phyloP scores from a whole-genome alignment of 2,797 vertebrate genomes.

The Poeciliopsis paucimaculata region DNA sequence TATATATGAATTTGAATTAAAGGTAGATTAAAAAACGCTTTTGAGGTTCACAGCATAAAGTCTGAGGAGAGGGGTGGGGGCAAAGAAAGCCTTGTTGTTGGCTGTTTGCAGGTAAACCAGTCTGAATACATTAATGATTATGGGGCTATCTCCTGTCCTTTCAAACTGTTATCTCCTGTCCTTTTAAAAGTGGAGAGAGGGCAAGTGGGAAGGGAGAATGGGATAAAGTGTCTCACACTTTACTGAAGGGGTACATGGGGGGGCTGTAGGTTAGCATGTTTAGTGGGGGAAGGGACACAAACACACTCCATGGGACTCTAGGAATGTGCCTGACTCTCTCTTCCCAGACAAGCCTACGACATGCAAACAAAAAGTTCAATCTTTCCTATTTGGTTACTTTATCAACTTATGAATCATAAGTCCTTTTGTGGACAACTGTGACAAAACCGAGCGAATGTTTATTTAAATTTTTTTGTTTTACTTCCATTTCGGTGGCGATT shows the following conservation, averaged over 20 bases:
- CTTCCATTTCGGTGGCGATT: background rate
- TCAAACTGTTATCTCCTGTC: slow-evolving; percentile 84
- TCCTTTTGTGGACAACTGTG: background rate
- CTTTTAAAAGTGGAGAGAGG: slow-evolving; percentile 76
- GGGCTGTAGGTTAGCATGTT: slow-evolving; percentile 70
- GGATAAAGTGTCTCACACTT: slow-evolving; percentile 81
- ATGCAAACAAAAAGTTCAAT: slow-evolving; percentile 19
- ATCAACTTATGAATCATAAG: background rate
- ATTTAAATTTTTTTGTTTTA: background rate
- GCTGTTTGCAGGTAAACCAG: slow-evolving; percentile 81
- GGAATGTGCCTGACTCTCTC: slow-evolving; percentile 76
- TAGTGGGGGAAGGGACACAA: slow-evolving; percentile 82
- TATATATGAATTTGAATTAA: background rate
- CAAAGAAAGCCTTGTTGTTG: slow-evolving; percentile 57
- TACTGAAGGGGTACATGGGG: slow-evolving; percentile 58
- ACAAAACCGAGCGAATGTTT: background rate
- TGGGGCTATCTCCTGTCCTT: slow-evolving; percentile 82
- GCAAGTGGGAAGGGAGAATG: slow-evolving; percentile 64
- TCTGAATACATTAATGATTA: slow-evolving; percentile 80
- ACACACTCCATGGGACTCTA: slow-evolving; percentile 75
- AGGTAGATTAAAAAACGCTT: background rate
- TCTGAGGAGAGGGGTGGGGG: slow-evolving; percentile 33
- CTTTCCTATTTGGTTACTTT: slow-evolving; percentile 10
- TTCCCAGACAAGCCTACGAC: slow-evolving; percentile 39
- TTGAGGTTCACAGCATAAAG: slow-evolving; percentile 9